Evolutionary conservation across 1,140 invertebrate genomes (phyloP).

Genomic region (Camponotus vicinus): DNA sequence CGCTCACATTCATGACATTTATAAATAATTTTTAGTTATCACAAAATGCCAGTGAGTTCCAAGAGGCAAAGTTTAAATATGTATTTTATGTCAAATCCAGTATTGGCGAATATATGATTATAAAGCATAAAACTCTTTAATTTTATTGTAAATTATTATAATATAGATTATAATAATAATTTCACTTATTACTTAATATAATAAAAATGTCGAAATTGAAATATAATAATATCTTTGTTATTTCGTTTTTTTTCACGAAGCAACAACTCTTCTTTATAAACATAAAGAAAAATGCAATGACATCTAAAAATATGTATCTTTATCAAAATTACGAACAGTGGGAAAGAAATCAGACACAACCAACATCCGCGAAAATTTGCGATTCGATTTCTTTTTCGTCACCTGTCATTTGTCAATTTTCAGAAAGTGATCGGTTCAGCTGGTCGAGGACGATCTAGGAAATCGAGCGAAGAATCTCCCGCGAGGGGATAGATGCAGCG

Average conservation of each 20-base stretch:
- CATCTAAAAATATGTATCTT: neutral
- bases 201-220: neutral
- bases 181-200: neutral
- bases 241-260: neutral
- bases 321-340: neutral
- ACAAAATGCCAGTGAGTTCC: slow-evolving; percentile 3
- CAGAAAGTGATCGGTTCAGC: slow-evolving; percentile 41
- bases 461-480: neutral
- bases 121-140: slow-evolving; percentile 5
- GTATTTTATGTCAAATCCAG: slow-evolving; percentile 19
- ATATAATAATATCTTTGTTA: neutral
- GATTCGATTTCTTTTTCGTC: slow-evolving; percentile 24
- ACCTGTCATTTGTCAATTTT: slow-evolving; percentile 18
- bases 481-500: slow-evolving; percentile 32
- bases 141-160: slow-evolving; percentile 4
- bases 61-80: neutral
- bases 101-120: neutral
- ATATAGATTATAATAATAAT: neutral
- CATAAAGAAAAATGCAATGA: neutral
- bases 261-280: neutral
- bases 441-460: slow-evolving; percentile 17
- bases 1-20: slow-evolving; percentile 36
- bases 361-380: slow-evolving; percentile 27
- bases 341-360: neutral
- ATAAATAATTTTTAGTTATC: slow-evolving; percentile 55